Conservation (phyloP, 1,140 invertebrate species). For the Anastrepha obliqua region DNA sequence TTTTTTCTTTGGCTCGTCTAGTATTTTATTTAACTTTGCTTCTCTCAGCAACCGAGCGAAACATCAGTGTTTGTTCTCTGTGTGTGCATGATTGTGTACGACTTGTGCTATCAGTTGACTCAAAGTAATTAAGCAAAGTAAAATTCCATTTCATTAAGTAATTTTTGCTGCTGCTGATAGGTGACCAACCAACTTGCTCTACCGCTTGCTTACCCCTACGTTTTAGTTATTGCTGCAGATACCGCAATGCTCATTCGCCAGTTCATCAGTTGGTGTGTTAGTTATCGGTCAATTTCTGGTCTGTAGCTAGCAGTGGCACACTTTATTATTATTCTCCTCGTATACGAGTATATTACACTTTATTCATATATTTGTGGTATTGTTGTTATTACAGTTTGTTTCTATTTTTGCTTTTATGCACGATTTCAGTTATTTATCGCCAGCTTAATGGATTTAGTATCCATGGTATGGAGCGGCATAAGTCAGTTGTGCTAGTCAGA, state of each 20-base stretch:
- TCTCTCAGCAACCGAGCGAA: not conserved
- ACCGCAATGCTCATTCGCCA: not conserved
- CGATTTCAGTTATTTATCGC: conserved; percentile 62
- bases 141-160: conserved; percentile 61
- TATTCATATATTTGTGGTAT: not conserved
- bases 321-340: not conserved
- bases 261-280: not conserved
- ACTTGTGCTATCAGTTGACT: conserved; percentile 61
- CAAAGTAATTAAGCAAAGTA: conserved; percentile 73
- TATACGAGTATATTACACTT: no score
- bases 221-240: not conserved
- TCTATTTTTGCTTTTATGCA: conserved; percentile 39
- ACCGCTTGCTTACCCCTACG: not conserved
- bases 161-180: conserved; percentile 57
- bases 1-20: not conserved
- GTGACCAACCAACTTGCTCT: not conserved
- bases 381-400: conserved; percentile 60
- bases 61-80: not conserved
- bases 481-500: no score
- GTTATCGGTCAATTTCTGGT: not conserved
- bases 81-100: not conserved
- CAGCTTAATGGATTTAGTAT: conserved; percentile 65
- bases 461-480: conserved; percentile 19
- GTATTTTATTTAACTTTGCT: not conserved
- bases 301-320: not conserved